Base-by-base conservation (phyloP, 2,888 invertebrate species). In the Spisula subtruncata region DNA sequence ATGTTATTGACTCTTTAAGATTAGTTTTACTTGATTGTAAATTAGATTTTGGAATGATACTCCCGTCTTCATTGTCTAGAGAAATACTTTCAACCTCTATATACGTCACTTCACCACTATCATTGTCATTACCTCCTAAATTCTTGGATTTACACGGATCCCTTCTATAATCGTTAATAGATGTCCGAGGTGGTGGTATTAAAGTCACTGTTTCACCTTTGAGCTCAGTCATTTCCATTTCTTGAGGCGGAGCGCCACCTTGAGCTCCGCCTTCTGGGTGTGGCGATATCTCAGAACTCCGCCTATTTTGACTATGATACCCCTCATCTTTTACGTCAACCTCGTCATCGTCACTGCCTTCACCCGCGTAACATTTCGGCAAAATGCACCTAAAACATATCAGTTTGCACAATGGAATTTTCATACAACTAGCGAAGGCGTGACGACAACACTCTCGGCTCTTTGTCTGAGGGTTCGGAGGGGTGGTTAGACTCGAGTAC, bases 381-480 rank as follows among this genome's bases (percentile, higher is more conserved):
- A 92, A 87, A 54, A 92, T 91, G 41, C 92, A 92, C 85, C 91
- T 90, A 87, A 92, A 92, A 71, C 92, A 92, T 46, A 92, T 75
- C 1, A 86, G n/a, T 87, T 75, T 91, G 87, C 92, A 92, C n/a
- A 91, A 80, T 25, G 91, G 91, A 66, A 92, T 85, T 86, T 91
- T 92, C 56, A 92, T 89, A 83, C 92, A 92, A 29, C 90, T 56
- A 20, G 91, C 92, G 41, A 92, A 90, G 48, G 87, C 46, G 32
- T 87, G 88, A 20, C 92, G 83, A 87, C 92, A 92, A 60, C 92
- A 92, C 85, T 92, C 92, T 29, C 92, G 81, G 1, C 91, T 86
- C 84, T 92, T 92, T 12, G 90, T 86, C 79, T 91, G 90, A 29
- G 91, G 91, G 56, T 92, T 90, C 4, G 83, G 80, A 8, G 90